phyloP scores from a whole-genome alignment of 2,888 invertebrate species.

The Catocala nupta region DNA sequence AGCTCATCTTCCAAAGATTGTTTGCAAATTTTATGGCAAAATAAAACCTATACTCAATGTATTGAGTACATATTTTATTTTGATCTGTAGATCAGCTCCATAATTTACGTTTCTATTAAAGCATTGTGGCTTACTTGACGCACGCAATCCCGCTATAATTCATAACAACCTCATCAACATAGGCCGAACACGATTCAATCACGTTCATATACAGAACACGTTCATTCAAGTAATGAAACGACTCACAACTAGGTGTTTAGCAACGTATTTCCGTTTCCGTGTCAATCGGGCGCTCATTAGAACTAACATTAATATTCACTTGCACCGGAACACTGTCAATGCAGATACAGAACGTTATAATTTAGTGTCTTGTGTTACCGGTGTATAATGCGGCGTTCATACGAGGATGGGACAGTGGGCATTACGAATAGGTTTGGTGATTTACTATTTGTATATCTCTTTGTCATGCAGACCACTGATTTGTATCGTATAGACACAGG shows the following conservation, averaged over 20 bases:
- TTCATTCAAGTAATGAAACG: constrained; percentile 16
- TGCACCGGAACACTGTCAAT: constrained; percentile 50
- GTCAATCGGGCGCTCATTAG: constrained; percentile 57
- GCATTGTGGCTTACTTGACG: no score
- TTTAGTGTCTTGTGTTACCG: constrained; percentile 58
- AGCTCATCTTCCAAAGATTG: no score
- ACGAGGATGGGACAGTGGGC: no score
- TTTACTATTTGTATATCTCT: constrained; percentile 7
- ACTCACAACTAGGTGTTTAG: constrained; percentile 24
- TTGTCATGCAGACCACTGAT: no score
- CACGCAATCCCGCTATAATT: not conserved
- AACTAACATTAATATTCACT: constrained; percentile 59
- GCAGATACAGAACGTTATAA: constrained; percentile 53
- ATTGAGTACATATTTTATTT: no score
- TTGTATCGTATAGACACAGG: no score
- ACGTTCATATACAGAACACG: constrained; percentile 10
- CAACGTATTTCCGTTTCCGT: constrained; percentile 36
- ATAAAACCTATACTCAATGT: no score
- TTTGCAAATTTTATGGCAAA: no score
- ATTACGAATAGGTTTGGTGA: constrained; percentile 13
- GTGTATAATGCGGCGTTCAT: constrained; percentile 23
- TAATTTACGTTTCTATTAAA: no score
- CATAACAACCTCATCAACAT: constrained; percentile 2
- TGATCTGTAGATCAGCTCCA: no score
- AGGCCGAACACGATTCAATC: not conserved